Evolutionary conservation across 1,140 invertebrate genomes (phyloP).

Genomic region (Cephus cinctus): DNA sequence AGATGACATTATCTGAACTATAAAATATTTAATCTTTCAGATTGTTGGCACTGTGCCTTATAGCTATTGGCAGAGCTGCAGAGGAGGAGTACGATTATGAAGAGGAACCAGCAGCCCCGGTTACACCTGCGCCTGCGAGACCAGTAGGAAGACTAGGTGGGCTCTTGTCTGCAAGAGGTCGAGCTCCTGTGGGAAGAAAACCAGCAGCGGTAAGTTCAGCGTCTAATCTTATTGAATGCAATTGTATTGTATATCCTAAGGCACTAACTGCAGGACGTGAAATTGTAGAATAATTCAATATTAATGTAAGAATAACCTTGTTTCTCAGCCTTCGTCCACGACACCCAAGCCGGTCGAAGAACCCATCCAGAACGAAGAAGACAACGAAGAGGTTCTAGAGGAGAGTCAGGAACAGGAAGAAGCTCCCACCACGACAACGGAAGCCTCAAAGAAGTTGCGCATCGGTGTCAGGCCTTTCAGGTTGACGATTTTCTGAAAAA

Average conservation of each 20-base stretch:
- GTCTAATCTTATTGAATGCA: neutral
- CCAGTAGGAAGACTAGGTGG: slow-evolving; percentile 31
- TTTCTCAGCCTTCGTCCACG: slow-evolving; percentile 29
- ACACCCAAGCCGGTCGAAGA: slow-evolving; percentile 37
- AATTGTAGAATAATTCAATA: slow-evolving; percentile 3
- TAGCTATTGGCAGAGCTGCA: slow-evolving; percentile 30
- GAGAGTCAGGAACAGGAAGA: slow-evolving; percentile 50
- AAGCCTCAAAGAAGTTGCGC: slow-evolving; percentile 62
- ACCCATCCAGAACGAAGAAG: slow-evolving; percentile 47
- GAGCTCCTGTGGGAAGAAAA: slow-evolving; percentile 30
- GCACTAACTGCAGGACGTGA: neutral
- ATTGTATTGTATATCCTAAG: neutral
- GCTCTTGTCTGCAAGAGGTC: slow-evolving; percentile 32
- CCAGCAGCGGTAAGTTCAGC: slow-evolving; percentile 18
- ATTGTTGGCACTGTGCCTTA: slow-evolving; percentile 32
- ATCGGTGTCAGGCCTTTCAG: slow-evolving; percentile 60
- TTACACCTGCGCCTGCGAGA: slow-evolving; percentile 28
- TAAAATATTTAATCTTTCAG: slow-evolving; percentile 22
- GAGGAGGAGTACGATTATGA: slow-evolving; percentile 43
- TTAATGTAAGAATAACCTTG: neutral
- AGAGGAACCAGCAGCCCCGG: slow-evolving; percentile 31
- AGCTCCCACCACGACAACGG: slow-evolving; percentile 61
- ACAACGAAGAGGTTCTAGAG: slow-evolving; percentile 43
- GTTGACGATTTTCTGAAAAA: too few species aligned
- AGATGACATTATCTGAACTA: too few species aligned